phyloP scores from a whole-genome alignment of 1,140 invertebrate genomes.

The Wasmannia auropunctata region DNA sequence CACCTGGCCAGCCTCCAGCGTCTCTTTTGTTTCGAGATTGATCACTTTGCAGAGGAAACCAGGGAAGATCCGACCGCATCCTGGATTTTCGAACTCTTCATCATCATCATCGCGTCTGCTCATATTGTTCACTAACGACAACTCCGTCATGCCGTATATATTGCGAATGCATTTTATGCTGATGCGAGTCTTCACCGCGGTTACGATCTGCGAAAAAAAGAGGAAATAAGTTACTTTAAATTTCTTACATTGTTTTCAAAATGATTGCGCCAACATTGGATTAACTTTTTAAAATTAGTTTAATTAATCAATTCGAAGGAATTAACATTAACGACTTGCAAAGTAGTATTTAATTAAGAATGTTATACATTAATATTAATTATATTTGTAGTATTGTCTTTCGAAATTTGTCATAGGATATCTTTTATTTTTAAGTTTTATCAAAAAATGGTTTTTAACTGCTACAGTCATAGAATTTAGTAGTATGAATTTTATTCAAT shows the following conservation, averaged over 20 bases:
- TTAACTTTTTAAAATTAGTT: background rate
- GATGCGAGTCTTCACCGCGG: slow-evolving; percentile 23
- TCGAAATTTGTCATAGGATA: background rate
- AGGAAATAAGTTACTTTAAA: background rate
- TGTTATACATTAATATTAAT: background rate
- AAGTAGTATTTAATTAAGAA: background rate
- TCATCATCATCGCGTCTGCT: background rate
- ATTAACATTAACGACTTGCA: background rate
- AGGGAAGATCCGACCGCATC: background rate
- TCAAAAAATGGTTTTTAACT: background rate
- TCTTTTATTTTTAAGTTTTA: background rate
- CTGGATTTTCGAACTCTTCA: slow-evolving; percentile 20
- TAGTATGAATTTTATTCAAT: background rate
- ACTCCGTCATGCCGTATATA: slow-evolving; percentile 90
- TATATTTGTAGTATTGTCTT: background rate
- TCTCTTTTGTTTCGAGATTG: slow-evolving; percentile 79
- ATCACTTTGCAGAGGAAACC: slow-evolving; percentile 73
- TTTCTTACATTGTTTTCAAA: background rate
- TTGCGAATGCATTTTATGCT: slow-evolving; percentile 84
- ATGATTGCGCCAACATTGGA: background rate
- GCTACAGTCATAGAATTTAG: background rate
- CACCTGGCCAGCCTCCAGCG: slow-evolving; percentile 76
- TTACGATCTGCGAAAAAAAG: background rate
- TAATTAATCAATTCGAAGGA: background rate
- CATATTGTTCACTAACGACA: slow-evolving; percentile 82